Conservation (phyloP, 2,888 invertebrate genomes). For the Drosophila fungiperda region DNA sequence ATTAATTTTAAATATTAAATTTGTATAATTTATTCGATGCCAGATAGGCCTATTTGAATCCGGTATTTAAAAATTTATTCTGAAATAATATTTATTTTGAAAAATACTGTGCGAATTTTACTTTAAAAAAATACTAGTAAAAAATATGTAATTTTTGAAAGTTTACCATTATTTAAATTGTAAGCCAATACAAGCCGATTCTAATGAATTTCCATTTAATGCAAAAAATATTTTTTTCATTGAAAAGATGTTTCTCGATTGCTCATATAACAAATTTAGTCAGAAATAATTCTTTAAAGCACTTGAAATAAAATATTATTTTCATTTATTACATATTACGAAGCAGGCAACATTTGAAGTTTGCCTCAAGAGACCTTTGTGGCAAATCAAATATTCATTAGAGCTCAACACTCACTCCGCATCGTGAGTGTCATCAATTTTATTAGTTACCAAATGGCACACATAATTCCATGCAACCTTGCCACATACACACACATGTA, state of each 20-base stretch:
- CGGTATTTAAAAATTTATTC: neutral
- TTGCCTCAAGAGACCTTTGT: neutral
- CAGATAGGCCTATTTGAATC: neutral
- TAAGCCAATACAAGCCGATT: no score
- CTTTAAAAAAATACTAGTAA: neutral
- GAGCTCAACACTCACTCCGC: conserved; percentile 18
- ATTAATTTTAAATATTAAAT: neutral
- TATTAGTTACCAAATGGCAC: conserved; percentile 51
- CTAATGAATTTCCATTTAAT: no score
- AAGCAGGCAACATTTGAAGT: conserved; percentile 12
- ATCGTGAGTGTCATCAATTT: conserved; percentile 47
- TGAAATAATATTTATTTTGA: neutral
- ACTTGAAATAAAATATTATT: neutral
- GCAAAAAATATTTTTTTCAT: neutral
- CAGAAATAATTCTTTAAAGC: neutral
- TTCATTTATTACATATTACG: conserved; percentile 22
- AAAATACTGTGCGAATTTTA: neutral
- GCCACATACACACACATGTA: neutral
- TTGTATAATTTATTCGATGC: no score
- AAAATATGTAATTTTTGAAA: no score
- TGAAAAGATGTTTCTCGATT: neutral
- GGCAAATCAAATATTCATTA: conserved; percentile 63
- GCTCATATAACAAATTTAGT: neutral
- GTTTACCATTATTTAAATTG: no score
- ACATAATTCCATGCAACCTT: conserved; percentile 16